Conservation (phyloP, 2,113 vertebrate genomes). For the Callionymus lyra region DNA sequence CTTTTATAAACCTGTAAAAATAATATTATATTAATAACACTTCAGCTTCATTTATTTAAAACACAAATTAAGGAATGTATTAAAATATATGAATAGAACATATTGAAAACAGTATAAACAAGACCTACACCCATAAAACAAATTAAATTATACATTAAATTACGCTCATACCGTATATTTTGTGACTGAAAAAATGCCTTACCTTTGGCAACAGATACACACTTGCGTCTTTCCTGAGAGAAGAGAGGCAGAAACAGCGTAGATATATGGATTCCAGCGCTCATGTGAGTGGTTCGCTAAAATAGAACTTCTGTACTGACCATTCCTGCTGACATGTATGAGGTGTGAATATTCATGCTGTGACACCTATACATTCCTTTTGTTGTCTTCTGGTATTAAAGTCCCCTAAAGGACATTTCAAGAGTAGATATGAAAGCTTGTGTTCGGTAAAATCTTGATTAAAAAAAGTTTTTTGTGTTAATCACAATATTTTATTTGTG, state of each 20-base stretch:
- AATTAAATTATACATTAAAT: not conserved
- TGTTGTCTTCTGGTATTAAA: too few relatives aligned
- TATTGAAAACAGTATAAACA: not conserved
- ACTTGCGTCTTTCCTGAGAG: slow-evolving; percentile 30
- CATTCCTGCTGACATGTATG: slow-evolving; percentile 39
- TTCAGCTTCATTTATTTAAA: too few relatives aligned
- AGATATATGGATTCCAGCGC: slow-evolving; percentile 54
- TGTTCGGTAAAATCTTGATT: too few relatives aligned
- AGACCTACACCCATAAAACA: not conserved
- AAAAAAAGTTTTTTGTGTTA: too few relatives aligned
- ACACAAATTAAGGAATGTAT: too few relatives aligned
- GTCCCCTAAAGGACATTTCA: too few relatives aligned
- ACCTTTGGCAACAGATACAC: slow-evolving; percentile 2
- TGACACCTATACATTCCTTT: too few relatives aligned
- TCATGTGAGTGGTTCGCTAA: slow-evolving; percentile 61
- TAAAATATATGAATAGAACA: not conserved
- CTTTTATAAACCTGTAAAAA: not conserved
- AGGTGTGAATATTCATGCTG: slow-evolving; percentile 33
- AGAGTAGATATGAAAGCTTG: too few relatives aligned
- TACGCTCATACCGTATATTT: not conserved
- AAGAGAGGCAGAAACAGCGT: slow-evolving; percentile 33
- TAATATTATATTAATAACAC: too few relatives aligned
- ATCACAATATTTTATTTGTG: too few relatives aligned
- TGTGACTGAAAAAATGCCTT: not conserved
- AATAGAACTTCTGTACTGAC: slow-evolving; percentile 52